phyloP scores from a whole-genome alignment of 2,888 invertebrate genomes.

The Noctuana brunneofusca region DNA sequence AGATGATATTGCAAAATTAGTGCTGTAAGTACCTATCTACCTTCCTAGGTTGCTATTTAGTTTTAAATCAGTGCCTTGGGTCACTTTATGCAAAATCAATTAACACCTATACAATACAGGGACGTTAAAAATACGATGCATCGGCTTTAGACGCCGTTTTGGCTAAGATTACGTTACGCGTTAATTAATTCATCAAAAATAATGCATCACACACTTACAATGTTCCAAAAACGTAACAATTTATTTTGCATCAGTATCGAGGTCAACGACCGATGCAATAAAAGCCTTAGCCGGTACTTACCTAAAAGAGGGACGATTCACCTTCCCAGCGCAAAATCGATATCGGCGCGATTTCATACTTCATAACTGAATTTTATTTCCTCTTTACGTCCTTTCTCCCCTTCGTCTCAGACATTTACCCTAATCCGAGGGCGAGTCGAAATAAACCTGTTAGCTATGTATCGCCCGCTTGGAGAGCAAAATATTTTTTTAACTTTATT shows the following conservation, averaged over 20 bases:
- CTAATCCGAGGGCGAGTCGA: constrained; percentile 39
- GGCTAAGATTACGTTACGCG: constrained; percentile 1
- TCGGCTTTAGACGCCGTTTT: no score
- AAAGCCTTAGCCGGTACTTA: constrained; percentile 28
- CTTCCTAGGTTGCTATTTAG: no score
- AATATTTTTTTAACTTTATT: constrained; percentile 10
- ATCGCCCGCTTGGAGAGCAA: constrained; percentile 27
- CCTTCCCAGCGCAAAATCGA: constrained; percentile 49
- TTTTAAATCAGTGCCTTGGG: no score
- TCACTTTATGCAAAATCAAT: no score
- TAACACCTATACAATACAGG: no score
- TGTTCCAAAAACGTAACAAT: background rate
- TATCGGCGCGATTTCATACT: constrained; percentile 53
- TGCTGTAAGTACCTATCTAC: no score
- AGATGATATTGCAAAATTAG: no score
- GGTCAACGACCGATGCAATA: constrained; percentile 31
- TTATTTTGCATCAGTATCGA: constrained; percentile 8
- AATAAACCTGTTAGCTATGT: constrained; percentile 37
- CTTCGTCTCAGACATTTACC: constrained; percentile 38
- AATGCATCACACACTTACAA: no score
- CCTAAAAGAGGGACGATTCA: constrained; percentile 30
- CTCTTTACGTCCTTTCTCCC: constrained; percentile 31
- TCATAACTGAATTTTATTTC: constrained; percentile 55
- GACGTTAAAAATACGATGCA: no score
- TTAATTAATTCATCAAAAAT: background rate